Evolutionary conservation across 1,140 invertebrate species (phyloP).

Genomic region (Trachelipus rathkii): DNA sequence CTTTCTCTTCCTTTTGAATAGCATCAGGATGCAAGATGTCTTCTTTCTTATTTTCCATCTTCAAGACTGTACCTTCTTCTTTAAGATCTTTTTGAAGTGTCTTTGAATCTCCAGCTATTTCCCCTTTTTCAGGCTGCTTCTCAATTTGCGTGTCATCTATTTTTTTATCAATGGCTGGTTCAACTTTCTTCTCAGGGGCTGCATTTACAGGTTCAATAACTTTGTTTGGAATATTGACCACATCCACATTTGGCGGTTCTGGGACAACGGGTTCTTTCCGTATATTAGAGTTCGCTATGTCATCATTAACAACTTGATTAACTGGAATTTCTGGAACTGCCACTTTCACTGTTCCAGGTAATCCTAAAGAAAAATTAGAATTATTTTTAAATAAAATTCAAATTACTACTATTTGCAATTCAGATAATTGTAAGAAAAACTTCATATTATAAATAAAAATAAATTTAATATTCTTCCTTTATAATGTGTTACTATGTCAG

Average conservation of each 20-base stretch:
- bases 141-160: neutral
- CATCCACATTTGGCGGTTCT: neutral
- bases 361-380: neutral
- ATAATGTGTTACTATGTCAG: too few species aligned
- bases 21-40: neutral
- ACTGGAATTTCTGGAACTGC: neutral
- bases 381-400: neutral
- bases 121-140: neutral
- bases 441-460: too few species aligned
- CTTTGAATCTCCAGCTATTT: neutral
- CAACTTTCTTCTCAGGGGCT: neutral
- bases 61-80: neutral
- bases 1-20: neutral
- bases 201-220: neutral
- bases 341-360: neutral
- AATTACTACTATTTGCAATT: neutral
- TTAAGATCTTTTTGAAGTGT: neutral
- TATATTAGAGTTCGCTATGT: neutral
- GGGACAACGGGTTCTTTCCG: neutral
- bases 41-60: neutral
- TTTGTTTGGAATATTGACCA: neutral
- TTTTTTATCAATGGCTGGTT: neutral
- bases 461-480: too few species aligned
- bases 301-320: neutral
- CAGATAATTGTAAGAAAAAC: too few species aligned